A percentile compares a stretch with the other conserved stretches of the same genome.
Conservation (phyloP, 2,888 invertebrate species). For the Apamea crenata region DNA sequence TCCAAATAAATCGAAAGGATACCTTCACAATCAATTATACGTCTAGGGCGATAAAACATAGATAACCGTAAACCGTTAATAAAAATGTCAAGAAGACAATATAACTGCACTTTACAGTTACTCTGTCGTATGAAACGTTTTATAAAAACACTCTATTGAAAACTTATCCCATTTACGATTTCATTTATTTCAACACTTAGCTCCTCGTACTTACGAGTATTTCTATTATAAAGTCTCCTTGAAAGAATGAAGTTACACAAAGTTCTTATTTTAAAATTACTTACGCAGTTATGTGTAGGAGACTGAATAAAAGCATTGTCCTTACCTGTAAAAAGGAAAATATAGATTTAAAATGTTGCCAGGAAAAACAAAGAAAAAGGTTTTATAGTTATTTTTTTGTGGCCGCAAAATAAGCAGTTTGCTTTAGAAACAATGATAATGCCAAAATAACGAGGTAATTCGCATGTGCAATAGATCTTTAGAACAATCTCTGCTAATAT, state of each 20-base stretch:
- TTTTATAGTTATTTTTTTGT: no score
- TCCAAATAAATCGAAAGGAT: not conserved
- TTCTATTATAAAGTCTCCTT: not conserved
- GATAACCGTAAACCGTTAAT: slow-evolving; percentile 19
- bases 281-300: slow-evolving; percentile 7
- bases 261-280: slow-evolving; percentile 22
- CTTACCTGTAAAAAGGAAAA: slow-evolving; percentile 56
- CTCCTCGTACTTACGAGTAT: not conserved
- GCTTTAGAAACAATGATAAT: not conserved
- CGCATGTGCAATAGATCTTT: not conserved
- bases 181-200: slow-evolving; percentile 11
- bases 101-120: slow-evolving; percentile 46
- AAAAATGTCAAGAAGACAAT: slow-evolving; percentile 42
- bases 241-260: not conserved
- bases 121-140: slow-evolving; percentile 18
- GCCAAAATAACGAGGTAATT: not conserved
- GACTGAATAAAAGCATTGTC: slow-evolving; percentile 21
- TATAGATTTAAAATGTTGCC: not conserved
- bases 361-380: not conserved
- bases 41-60: slow-evolving; percentile 23
- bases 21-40: not conserved
- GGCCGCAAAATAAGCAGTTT: not conserved
- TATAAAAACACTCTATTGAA: slow-evolving; percentile 22
- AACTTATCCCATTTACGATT: slow-evolving; percentile 18
- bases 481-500: not conserved